phyloP scores from a whole-genome alignment of 1,140 invertebrate species.

The Galleria mellonella region DNA sequence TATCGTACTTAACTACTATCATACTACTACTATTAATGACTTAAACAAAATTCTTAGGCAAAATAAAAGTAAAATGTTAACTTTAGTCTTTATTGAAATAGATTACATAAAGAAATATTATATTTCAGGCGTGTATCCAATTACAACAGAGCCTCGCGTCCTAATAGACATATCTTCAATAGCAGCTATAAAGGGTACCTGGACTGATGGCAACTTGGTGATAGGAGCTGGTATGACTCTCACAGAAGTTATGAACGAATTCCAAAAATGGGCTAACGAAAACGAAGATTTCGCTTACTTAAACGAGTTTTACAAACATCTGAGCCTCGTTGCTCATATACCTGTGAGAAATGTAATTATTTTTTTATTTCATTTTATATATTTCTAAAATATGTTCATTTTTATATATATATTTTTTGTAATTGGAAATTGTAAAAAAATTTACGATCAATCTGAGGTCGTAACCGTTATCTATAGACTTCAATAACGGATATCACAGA shows the following conservation, averaged over 20 bases:
- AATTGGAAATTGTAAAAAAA: too few relatives aligned
- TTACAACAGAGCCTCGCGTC: constrained; percentile 22
- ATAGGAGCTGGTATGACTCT: constrained; percentile 81
- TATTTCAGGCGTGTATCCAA: constrained; percentile 44
- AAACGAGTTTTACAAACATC: constrained; percentile 64
- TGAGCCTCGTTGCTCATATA: constrained; percentile 83
- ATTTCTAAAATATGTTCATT: too few relatives aligned
- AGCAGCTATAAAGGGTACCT: constrained; percentile 75
- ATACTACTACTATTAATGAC: too few relatives aligned
- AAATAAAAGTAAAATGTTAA: too few relatives aligned
- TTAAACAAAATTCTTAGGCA: too few relatives aligned
- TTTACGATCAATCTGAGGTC: too few relatives aligned
- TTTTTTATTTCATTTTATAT: not conserved
- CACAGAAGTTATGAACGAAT: constrained; percentile 78
- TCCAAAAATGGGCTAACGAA: constrained; percentile 70
- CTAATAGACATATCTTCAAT: constrained; percentile 74
- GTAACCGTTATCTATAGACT: too few relatives aligned
- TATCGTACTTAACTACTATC: too few relatives aligned
- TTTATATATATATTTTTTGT: too few relatives aligned
- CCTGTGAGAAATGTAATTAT: constrained; percentile 83
- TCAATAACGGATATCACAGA: too few relatives aligned
- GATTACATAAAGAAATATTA: too few relatives aligned
- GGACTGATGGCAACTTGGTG: constrained; percentile 69
- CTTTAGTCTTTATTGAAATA: too few relatives aligned
- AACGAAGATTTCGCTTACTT: constrained; percentile 71